A percentile compares a stretch with the other conserved stretches of the same genome.
phyloP scores from a whole-genome alignment of 1,140 invertebrate genomes.

The Eriocheir sinensis region DNA sequence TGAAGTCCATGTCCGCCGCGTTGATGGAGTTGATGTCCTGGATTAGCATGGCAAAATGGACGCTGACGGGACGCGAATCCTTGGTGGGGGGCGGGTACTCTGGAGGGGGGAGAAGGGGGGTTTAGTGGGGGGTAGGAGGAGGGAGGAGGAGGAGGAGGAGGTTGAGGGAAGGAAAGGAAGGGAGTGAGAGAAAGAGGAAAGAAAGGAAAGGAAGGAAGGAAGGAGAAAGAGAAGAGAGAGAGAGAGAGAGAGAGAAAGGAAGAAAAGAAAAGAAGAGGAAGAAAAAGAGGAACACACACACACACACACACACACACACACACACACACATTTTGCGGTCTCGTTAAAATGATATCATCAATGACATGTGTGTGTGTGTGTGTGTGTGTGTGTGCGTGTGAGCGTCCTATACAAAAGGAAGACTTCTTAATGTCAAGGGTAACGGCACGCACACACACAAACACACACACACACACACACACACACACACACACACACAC shows the following conservation, averaged over 20 bases:
- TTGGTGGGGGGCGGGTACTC: slow-evolving; percentile 70
- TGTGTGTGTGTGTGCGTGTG: neutral
- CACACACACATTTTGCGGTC: neutral
- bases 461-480: no score
- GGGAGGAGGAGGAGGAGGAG: neutral
- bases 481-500: no score
- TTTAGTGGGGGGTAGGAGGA: neutral
- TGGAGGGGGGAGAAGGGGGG: neutral
- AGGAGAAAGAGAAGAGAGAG: no score
- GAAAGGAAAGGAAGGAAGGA: no score
- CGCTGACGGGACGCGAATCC: slow-evolving; percentile 86
- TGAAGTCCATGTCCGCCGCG: slow-evolving; percentile 93
- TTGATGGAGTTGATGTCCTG: slow-evolving; percentile 93
- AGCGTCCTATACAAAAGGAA: no score
- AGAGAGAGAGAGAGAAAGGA: no score
- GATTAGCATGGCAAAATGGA: slow-evolving; percentile 90
- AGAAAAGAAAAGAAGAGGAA: neutral
- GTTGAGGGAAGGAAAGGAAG: neutral
- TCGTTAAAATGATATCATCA: neutral
- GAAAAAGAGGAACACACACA: neutral
- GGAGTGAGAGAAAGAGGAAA: neutral
- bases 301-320: slow-evolving; percentile 14
- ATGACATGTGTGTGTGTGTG: neutral
- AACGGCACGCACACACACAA: no score
- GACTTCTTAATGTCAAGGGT: no score